phyloP scores from a whole-genome alignment of 2,797 vertebrate genomes.

The Hafferia zeledoni region DNA sequence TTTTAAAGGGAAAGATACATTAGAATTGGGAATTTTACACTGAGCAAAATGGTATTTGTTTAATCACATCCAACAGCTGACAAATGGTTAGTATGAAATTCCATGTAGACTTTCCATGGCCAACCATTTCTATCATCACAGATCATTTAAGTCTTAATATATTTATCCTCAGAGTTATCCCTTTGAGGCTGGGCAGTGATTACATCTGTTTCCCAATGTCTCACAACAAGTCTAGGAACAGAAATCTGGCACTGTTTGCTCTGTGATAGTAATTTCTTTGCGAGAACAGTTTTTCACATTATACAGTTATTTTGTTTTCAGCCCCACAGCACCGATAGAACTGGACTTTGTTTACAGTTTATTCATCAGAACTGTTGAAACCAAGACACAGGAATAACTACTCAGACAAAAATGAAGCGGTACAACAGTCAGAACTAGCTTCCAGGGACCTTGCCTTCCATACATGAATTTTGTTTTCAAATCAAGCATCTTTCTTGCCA shows the following conservation, averaged over 20 bases:
- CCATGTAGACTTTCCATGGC: background rate
- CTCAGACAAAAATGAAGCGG: background rate
- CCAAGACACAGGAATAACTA: background rate
- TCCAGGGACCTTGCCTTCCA: background rate
- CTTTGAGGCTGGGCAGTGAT: constrained; percentile 19
- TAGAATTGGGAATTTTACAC: background rate
- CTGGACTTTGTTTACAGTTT: constrained; percentile 27
- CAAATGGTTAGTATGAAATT: background rate
- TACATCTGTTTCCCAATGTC: background rate
- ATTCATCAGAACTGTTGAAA: background rate
- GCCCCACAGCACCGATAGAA: background rate
- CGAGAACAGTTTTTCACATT: background rate
- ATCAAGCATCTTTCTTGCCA: background rate
- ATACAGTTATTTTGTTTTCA: background rate
- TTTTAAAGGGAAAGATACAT: background rate
- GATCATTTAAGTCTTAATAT: background rate
- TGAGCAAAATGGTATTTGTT: background rate
- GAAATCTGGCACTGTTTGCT: background rate
- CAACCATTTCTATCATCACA: background rate
- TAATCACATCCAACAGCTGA: background rate
- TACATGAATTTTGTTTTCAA: background rate
- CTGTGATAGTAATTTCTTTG: background rate
- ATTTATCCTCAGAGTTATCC: constrained; percentile 15
- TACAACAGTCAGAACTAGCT: background rate
- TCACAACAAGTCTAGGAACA: constrained; percentile 28